Evolutionary conservation across 1,140 invertebrate species (phyloP).

Genomic region (Drosophila funebris): DNA sequence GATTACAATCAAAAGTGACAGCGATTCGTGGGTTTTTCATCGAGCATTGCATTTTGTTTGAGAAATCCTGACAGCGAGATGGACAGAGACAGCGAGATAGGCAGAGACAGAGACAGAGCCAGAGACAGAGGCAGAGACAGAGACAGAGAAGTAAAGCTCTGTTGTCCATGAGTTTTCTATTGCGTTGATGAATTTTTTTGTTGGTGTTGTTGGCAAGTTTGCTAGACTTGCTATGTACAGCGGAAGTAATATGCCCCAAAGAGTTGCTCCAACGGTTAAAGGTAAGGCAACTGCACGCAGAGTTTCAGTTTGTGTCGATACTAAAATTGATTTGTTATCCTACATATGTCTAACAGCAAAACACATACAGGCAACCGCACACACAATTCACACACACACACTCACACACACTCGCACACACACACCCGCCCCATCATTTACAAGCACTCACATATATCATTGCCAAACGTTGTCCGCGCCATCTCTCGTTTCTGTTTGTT

Average conservation of each 20-base stretch:
- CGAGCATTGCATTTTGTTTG: slow-evolving; percentile 15
- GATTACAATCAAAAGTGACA: slow-evolving; percentile 82
- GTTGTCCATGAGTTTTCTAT: slow-evolving; percentile 11
- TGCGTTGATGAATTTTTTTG: slow-evolving; percentile 12
- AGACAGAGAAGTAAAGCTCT: not conserved
- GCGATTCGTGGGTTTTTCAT: slow-evolving; percentile 42
- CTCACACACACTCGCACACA: not conserved
- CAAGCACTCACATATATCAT: slow-evolving; percentile 38
- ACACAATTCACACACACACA: slow-evolving; percentile 19
- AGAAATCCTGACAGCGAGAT: not conserved
- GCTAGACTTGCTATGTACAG: slow-evolving; percentile 19
- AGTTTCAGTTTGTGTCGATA: slow-evolving; percentile 7
- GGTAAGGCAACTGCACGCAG: slow-evolving; percentile 1
- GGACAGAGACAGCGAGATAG: not conserved
- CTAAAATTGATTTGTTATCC: slow-evolving; percentile 78
- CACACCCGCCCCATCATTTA: slow-evolving; percentile 1
- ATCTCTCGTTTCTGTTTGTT: slow-evolving; percentile 37
- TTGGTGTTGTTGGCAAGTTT: not conserved
- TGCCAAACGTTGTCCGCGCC: slow-evolving; percentile 27
- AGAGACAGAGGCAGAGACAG: not conserved
- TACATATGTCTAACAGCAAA: slow-evolving; percentile 67
- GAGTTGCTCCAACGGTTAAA: slow-evolving; percentile 25
- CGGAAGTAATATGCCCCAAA: slow-evolving; percentile 72
- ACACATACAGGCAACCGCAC: too few relatives aligned
- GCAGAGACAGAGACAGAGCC: not conserved